Percentiles rank a stretch among this genome's conserved stretches.
These are phyloP conservation scores for Bombus fervidus DNA, from an alignment of 1,140 invertebrate species.

Conservation along the genomic window DNA sequence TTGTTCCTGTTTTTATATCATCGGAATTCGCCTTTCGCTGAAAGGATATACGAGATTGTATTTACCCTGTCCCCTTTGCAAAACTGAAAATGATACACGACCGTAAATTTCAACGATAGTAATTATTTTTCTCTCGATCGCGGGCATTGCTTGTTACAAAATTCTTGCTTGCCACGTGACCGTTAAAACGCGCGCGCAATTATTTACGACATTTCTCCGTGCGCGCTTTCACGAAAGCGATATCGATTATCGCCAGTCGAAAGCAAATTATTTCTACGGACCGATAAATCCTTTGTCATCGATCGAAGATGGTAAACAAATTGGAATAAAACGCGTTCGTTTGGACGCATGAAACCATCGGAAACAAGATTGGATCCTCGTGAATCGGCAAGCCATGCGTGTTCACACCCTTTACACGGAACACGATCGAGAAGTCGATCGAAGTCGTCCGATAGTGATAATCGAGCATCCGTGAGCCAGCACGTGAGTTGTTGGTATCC, in stretches of 20 bases:
- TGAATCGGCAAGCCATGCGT: constrained; percentile 58
- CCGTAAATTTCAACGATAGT: constrained; percentile 17
- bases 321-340: background rate
- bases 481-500: constrained; percentile 6
- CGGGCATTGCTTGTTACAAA: background rate
- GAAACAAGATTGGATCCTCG: constrained; percentile 1
- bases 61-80: background rate
- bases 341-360: background rate
- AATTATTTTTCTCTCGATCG: constrained; percentile 28
- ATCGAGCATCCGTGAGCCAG: constrained; percentile 40
- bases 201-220: constrained; percentile 19
- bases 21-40: background rate
- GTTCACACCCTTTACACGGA: constrained; percentile 58
- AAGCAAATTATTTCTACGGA: background rate
- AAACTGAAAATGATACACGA: constrained; percentile 21
- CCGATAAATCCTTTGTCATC: background rate
- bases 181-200: background rate
- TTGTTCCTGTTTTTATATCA: constrained; percentile 35
- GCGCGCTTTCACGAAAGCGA: constrained; percentile 11
- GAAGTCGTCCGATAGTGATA: constrained; percentile 53
- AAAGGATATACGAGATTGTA: constrained; percentile 16
- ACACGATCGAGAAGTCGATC: constrained; percentile 59
- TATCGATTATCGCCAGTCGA: constrained; percentile 23
- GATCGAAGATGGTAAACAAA: background rate
- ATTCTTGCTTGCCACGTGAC: constrained; percentile 2